These are phyloP conservation scores for Phrixothrix hirtus DNA, from an alignment of 2,888 invertebrate species.

Conservation along the genomic window DNA sequence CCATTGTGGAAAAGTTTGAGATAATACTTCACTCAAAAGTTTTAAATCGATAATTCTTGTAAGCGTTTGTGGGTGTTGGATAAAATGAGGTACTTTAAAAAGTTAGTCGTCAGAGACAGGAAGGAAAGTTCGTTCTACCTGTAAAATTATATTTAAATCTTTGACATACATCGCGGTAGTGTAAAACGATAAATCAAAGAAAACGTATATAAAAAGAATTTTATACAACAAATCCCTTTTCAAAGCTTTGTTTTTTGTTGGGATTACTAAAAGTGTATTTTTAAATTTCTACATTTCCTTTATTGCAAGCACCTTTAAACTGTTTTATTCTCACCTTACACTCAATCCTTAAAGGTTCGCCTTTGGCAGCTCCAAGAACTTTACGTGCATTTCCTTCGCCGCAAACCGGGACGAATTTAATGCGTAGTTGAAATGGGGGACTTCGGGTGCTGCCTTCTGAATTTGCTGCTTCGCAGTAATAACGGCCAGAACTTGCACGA, in stretches of 20 bases:
- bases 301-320: too few species aligned
- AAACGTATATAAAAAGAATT: constrained; percentile 13
- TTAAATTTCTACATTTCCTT: too few species aligned
- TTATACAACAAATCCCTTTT: too few species aligned
- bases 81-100: constrained; percentile 17
- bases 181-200: constrained; percentile 21
- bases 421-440: constrained; percentile 71
- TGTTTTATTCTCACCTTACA: constrained; percentile 53
- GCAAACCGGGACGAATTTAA: constrained; percentile 68
- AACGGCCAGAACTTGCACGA: constrained; percentile 70
- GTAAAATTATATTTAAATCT: constrained; percentile 26
- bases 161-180: constrained; percentile 3
- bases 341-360: constrained; percentile 59
- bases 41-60: constrained; percentile 25
- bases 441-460: constrained; percentile 77
- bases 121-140: constrained; percentile 12
- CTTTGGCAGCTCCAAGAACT: constrained; percentile 61
- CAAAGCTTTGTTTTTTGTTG: too few species aligned
- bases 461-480: constrained; percentile 79
- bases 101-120: constrained; percentile 23
- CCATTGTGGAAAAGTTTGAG: constrained; percentile 21
- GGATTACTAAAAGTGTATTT: too few species aligned
- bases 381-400: constrained; percentile 55
- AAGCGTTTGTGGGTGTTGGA: constrained; percentile 22
- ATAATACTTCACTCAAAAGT: constrained; percentile 20